Base-by-base conservation (phyloP, 2,888 invertebrate genomes). In the Dicyrtoma fusca region DNA sequence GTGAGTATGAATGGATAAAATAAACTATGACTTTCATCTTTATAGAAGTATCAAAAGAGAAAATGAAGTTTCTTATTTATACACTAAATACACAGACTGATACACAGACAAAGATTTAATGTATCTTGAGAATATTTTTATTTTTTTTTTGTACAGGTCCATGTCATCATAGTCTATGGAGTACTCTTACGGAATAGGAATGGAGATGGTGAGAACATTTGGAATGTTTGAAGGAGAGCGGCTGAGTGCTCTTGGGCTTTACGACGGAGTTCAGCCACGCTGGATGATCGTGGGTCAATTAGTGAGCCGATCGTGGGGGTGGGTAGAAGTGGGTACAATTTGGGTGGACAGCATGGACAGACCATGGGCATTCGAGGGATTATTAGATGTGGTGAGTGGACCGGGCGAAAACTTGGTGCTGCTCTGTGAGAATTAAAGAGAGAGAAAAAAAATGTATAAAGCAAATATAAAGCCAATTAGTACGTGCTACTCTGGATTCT, bases 211-310 rank as follows among this genome's bases (percentile, higher is more conserved):
- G 64, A 63, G 55, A 76, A 77, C 72, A 86, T 88, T 80, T 91
- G 91, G 62, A 92, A 84, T 47, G 89, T 89, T 82, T 92, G 91
- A 66, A 92, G 84, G 25, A 94, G 85, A 0, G 95, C 95, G 0
- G 96, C 95, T 0, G 95, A 93, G 84, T 97, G 96, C 83, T 97
- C 96, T 84, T 96, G 94, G 0, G 96, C 96, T 83, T 95, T 95
- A 69, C 96, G 88, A 8, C 96, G 87, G 55, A 97, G 86, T 81
- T 96, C 96, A 0, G 95, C 95, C 21, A 96, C 94, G 84, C 94
- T 95, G 80, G 92, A 90, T 5, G 91, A 90, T 49, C 92, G 87
- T 47, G 91, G 91, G 83, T 92, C 91, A 76, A 87, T 86, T 69
- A 78, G 71, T 49, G 83, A 83, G 77, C 82, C 83, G 47, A 75